phyloP scores from a whole-genome alignment of 1,140 invertebrate genomes.

The Caerostris extrusa region DNA sequence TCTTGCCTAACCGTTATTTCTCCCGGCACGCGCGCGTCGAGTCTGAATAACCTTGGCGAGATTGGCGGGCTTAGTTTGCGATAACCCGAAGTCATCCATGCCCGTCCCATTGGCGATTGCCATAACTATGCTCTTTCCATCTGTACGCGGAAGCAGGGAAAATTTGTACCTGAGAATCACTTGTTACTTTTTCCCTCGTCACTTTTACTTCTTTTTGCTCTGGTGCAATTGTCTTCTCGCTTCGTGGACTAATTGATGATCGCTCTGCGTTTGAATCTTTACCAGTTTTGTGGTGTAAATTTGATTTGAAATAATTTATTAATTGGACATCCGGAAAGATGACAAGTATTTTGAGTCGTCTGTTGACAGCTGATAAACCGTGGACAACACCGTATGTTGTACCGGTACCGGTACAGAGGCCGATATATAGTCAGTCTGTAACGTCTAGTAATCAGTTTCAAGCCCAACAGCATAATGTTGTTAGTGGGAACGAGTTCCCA shows the following conservation, averaged over 20 bases:
- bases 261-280: not conserved
- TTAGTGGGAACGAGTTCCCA: conserved; percentile 67
- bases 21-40: not conserved
- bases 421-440: not conserved
- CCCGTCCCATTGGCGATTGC: conserved; percentile 42
- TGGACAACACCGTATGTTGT: conserved; percentile 54
- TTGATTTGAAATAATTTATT: not conserved
- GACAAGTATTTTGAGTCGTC: conserved; percentile 75
- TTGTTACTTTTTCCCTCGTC: conserved; percentile 45
- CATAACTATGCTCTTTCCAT: conserved; percentile 55
- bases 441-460: not conserved
- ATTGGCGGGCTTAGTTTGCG: conserved; percentile 55
- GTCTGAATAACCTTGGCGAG: conserved; percentile 7
- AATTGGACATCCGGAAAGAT: not conserved
- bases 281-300: not conserved
- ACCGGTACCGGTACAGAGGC: conserved; percentile 1
- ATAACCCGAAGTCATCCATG: not conserved
- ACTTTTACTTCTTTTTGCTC: conserved; percentile 3
- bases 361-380: conserved; percentile 70
- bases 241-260: not conserved
- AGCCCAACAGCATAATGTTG: conserved; percentile 63
- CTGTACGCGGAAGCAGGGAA: not conserved
- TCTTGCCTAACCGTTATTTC: conserved; percentile 10
- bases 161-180: conserved; percentile 50
- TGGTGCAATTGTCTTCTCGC: not conserved